phyloP scores from a whole-genome alignment of 2,888 invertebrate species.

The Polylopha cassiicola region DNA sequence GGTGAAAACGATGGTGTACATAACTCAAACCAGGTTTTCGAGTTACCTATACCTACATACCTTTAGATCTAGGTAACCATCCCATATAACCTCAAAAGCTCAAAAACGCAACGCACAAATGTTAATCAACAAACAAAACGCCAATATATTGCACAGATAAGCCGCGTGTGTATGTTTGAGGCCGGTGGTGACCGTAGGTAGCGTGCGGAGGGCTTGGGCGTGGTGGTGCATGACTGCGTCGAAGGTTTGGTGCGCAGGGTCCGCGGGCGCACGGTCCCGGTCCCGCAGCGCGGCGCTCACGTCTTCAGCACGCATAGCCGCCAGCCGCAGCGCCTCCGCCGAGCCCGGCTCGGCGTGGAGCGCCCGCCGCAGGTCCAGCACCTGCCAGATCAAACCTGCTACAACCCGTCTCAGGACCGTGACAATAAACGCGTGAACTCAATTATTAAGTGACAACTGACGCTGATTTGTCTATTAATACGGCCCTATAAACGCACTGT shows the following conservation, averaged over 20 bases:
- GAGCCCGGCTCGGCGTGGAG: constrained; percentile 84
- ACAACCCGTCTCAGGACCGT: constrained; percentile 31
- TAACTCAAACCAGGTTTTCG: too few species aligned
- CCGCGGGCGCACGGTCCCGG: constrained; percentile 34
- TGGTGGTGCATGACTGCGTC: constrained; percentile 76
- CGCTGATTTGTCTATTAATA: too few species aligned
- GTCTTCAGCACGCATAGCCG: constrained; percentile 70
- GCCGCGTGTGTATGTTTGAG: constrained; percentile 33
- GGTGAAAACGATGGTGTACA: too few species aligned
- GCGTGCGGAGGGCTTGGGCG: constrained; percentile 73
- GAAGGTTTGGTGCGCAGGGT: constrained; percentile 66
- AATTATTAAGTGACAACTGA: not conserved
- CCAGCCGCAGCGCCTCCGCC: constrained; percentile 76
- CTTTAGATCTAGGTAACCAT: too few species aligned
- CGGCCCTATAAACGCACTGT: too few species aligned
- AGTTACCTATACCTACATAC: too few species aligned
- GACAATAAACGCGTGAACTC: constrained; percentile 1
- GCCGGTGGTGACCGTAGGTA: constrained; percentile 60
- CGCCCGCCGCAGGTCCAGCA: constrained; percentile 88
- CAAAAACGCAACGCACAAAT: not conserved
- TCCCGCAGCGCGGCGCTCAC: constrained; percentile 70
- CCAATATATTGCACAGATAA: constrained; percentile 29
- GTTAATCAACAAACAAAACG: too few species aligned
- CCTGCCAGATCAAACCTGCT: constrained; percentile 72
- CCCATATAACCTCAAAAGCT: too few species aligned